Conservation (phyloP, 1,140 invertebrate species). For the Drosophila melanogaster region DNA sequence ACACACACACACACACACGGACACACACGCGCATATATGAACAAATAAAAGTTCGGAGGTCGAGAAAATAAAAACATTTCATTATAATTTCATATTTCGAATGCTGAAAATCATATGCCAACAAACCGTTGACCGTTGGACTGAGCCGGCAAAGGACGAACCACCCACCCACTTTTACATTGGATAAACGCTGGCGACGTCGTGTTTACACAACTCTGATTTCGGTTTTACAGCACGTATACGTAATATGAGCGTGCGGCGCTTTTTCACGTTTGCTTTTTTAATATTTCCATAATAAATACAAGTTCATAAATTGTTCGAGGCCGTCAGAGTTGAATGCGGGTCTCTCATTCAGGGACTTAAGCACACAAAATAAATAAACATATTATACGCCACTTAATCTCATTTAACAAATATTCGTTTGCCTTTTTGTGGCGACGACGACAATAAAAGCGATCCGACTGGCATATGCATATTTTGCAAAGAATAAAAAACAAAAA, state of each 20-base stretch:
- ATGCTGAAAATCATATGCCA: slow-evolving; percentile 59
- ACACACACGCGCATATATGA: too few relatives aligned
- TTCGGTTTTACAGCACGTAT: slow-evolving; percentile 61
- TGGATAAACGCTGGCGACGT: slow-evolving; percentile 27
- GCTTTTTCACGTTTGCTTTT: slow-evolving; percentile 53
- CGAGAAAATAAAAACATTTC: slow-evolving; percentile 54
- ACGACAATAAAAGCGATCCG: slow-evolving; percentile 32
- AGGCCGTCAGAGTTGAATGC: neutral
- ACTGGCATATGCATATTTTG: slow-evolving; percentile 74
- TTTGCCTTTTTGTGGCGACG: slow-evolving; percentile 65
- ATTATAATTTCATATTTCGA: slow-evolving; percentile 69
- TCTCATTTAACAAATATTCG: slow-evolving; percentile 78
- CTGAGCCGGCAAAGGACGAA: slow-evolving; percentile 10
- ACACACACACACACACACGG: neutral
- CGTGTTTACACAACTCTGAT: slow-evolving; percentile 56
- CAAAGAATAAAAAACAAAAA: slow-evolving; percentile 61
- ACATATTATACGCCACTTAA: slow-evolving; percentile 73
- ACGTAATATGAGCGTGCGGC: slow-evolving; percentile 50
- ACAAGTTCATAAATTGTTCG: slow-evolving; percentile 61
- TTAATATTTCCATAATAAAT: slow-evolving; percentile 68
- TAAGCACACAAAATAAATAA: slow-evolving; percentile 71
- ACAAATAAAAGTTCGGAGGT: neutral
- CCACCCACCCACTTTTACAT: slow-evolving; percentile 8
- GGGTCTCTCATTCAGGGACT: slow-evolving; percentile 39
- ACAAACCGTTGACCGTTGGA: slow-evolving; percentile 21